Percentiles rank a stretch among this genome's conserved stretches.
These are phyloP conservation scores for Dendrolimus punctatus DNA, from an alignment of 1,140 invertebrate species.

Conservation along the genomic window DNA sequence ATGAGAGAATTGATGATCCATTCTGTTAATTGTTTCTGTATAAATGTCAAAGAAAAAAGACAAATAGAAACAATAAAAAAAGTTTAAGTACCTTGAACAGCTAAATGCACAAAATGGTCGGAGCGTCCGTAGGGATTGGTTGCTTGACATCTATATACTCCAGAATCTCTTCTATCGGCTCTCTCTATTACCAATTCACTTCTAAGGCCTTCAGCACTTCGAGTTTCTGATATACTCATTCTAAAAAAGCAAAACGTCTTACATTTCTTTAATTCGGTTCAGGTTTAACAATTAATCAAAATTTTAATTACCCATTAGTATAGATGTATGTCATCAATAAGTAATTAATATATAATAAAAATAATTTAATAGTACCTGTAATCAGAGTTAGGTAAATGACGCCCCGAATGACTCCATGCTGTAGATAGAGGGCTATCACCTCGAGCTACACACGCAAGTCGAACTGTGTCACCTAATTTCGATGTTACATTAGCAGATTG, in stretches of 20 bases:
- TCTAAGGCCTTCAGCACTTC: conserved; percentile 78
- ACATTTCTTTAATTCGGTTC: too few species aligned
- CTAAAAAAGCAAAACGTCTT: conserved; percentile 21
- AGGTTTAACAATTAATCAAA: too few species aligned
- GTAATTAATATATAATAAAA: too few species aligned
- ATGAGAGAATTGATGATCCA: too few species aligned
- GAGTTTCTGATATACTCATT: conserved; percentile 75
- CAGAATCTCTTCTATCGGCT: conserved; percentile 84
- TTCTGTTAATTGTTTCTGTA: too few species aligned
- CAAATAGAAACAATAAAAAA: too few species aligned
- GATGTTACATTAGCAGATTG: conserved; percentile 80
- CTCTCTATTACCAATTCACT: conserved; percentile 79
- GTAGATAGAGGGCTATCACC: conserved; percentile 90
- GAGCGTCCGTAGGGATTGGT: conserved; percentile 88
- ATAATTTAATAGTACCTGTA: conserved; percentile 65
- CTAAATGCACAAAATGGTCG: conserved; percentile 85
- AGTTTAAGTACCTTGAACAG: conserved; percentile 81
- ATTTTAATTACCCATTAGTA: too few species aligned
- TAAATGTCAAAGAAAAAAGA: too few species aligned
- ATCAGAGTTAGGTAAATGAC: conserved; percentile 65
- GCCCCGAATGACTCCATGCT: conserved; percentile 78
- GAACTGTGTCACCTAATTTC: conserved; percentile 79
- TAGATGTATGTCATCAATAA: too few species aligned
- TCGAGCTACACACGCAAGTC: conserved; percentile 85
- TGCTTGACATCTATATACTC: conserved; percentile 87